Conservation (phyloP, 2,113 vertebrate species). For the Mus spicilegus region DNA sequence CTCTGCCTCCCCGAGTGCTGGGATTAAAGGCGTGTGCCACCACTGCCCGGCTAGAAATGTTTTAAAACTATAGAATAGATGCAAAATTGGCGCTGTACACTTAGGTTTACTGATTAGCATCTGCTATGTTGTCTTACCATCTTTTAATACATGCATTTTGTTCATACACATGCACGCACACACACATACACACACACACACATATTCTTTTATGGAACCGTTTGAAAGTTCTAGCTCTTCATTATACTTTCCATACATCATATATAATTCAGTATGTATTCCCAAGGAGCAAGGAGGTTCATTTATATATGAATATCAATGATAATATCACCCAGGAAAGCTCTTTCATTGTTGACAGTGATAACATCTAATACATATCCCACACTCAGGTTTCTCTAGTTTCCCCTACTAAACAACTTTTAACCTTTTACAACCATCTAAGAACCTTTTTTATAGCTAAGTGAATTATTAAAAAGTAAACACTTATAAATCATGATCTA, state of each 20-base stretch:
- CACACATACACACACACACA: not conserved
- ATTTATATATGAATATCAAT: not conserved
- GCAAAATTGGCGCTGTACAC: not conserved
- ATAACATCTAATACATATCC: constrained; percentile 12
- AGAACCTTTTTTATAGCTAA: not conserved
- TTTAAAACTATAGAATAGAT: constrained; percentile 13
- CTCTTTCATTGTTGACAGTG: constrained; percentile 31
- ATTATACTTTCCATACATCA: not conserved
- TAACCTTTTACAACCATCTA: not conserved
- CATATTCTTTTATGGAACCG: constrained; percentile 45
- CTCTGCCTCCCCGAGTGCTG: constrained; percentile 22
- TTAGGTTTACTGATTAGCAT: not conserved
- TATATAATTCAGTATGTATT: constrained; percentile 37
- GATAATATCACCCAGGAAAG: constrained; percentile 4
- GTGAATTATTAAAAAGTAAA: constrained; percentile 17
- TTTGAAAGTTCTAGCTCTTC: not conserved
- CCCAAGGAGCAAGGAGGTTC: constrained; percentile 16
- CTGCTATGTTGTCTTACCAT: not conserved
- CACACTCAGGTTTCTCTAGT: constrained; percentile 29
- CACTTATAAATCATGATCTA: not conserved
- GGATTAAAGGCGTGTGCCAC: not conserved
- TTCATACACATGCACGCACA: not conserved
- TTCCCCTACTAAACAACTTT: not conserved
- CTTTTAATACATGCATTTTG: not conserved
- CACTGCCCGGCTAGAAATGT: not conserved